Percentiles rank a stretch among this genome's conserved stretches.
These are phyloP conservation scores for Cephalopholis sonnerati DNA, from an alignment of 2,113 vertebrate species.

Conservation along the genomic window DNA sequence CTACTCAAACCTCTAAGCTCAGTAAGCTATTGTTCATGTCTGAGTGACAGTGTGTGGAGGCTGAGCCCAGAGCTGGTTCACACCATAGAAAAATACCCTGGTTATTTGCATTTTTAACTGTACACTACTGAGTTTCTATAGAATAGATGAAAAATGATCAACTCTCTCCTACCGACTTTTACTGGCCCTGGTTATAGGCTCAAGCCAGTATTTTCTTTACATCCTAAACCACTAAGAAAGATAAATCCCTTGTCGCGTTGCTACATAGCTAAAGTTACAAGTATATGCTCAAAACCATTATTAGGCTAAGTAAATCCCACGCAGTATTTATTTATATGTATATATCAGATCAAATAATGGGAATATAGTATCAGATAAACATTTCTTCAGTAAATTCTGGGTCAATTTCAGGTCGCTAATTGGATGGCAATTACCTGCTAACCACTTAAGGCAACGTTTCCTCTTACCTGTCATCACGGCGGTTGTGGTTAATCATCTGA, in stretches of 20 bases:
- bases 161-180: slow-evolving; percentile 17
- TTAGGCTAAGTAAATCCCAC: slow-evolving; percentile 73
- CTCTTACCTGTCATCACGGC: slow-evolving; percentile 44
- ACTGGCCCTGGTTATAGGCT: slow-evolving; percentile 25
- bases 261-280: slow-evolving; percentile 78
- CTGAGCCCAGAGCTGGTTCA: slow-evolving; percentile 63
- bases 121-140: slow-evolving; percentile 62
- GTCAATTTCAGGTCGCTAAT: slow-evolving; percentile 33
- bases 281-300: slow-evolving; percentile 71
- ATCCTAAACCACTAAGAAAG: slow-evolving; percentile 65
- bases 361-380: slow-evolving; percentile 50
- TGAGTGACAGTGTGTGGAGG: slow-evolving; percentile 58
- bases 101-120: slow-evolving; percentile 73
- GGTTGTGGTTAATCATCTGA: slow-evolving; percentile 44
- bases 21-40: slow-evolving; percentile 55
- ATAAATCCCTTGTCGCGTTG: slow-evolving; percentile 64
- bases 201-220: slow-evolving; percentile 41
- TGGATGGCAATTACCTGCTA: slow-evolving; percentile 35
- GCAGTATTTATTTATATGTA: slow-evolving; percentile 58
- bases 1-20: slow-evolving; percentile 52
- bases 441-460: slow-evolving; percentile 70
- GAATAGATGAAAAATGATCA: slow-evolving; percentile 43
- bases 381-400: slow-evolving; percentile 45
- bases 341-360: slow-evolving; percentile 62
- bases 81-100: slow-evolving; percentile 83